These are phyloP conservation scores for Syrista parreyssii DNA, from an alignment of 2,888 invertebrate species.

Conservation along the genomic window DNA sequence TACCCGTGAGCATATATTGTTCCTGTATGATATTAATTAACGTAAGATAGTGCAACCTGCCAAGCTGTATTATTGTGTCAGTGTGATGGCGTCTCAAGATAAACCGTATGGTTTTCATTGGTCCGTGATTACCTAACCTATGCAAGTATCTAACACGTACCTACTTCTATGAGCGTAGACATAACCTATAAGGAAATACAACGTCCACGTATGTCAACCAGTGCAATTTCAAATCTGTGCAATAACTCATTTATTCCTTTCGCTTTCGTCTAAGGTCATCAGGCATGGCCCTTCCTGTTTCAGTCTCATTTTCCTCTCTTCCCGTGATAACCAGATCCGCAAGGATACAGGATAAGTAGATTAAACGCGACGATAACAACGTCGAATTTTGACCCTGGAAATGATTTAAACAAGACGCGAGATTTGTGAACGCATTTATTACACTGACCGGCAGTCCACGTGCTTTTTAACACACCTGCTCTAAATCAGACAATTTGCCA, in stretches of 20 bases:
- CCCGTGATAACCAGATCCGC: not conserved
- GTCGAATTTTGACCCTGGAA: not conserved
- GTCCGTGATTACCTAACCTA: not conserved
- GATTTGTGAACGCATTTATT: not conserved
- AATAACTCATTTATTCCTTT: not conserved
- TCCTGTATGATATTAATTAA: not conserved
- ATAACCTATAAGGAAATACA: not conserved
- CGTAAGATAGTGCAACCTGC: not conserved
- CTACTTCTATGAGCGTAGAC: not conserved
- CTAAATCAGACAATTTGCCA: not conserved
- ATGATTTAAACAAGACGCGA: not conserved
- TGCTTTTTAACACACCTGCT: not conserved
- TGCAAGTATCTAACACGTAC: not conserved
- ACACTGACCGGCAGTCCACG: not conserved
- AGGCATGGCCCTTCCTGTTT: not conserved
- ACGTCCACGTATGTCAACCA: too few species aligned
- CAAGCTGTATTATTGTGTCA: not conserved
- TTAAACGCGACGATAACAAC: not conserved
- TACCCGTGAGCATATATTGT: not conserved
- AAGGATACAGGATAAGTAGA: not conserved
- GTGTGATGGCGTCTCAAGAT: not conserved
- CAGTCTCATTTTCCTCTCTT: not conserved
- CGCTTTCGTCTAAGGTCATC: not conserved
- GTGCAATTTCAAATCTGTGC: not conserved
- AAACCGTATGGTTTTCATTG: not conserved